Conservation (phyloP, 2,888 invertebrate species). For the Tribolium freemani region DNA sequence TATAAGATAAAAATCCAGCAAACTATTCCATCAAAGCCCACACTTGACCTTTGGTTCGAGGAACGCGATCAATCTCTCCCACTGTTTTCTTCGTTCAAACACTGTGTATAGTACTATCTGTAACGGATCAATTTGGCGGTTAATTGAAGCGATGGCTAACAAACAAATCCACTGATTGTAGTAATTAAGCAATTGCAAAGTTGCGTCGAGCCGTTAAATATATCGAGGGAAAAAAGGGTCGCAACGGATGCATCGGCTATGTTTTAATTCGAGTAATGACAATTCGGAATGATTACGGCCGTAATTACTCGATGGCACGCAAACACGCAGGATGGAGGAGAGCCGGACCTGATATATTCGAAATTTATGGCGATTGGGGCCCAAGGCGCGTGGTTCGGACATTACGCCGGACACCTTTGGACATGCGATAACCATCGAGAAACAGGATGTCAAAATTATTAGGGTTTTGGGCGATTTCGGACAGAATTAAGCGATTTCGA, state of each 20-base stretch:
- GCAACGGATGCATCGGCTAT: conserved; percentile 54
- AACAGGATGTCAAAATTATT: conserved; percentile 13
- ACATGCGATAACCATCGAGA: conserved; percentile 50
- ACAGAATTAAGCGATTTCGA: not conserved
- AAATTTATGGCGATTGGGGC: conserved; percentile 16
- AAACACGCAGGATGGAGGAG: conserved; percentile 50
- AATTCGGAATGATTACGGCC: conserved; percentile 63
- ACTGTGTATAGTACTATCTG: not conserved
- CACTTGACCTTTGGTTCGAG: conserved; percentile 18
- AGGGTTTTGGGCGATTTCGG: conserved; percentile 25
- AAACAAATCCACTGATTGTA: conserved; percentile 2
- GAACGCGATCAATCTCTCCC: not conserved
- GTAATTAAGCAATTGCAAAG: conserved; percentile 5
- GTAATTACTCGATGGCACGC: conserved; percentile 62
- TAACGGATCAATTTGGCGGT: not conserved
- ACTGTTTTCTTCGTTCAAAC: not conserved
- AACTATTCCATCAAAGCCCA: conserved; percentile 1
- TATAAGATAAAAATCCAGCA: not conserved
- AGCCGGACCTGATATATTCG: conserved; percentile 24
- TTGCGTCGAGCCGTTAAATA: not conserved
- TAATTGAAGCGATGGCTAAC: not conserved
- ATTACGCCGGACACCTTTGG: conserved; percentile 33
- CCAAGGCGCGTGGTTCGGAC: conserved; percentile 47
- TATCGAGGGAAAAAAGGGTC: conserved; percentile 3
- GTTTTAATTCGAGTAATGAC: conserved; percentile 64